Base-by-base conservation (phyloP, 2,888 invertebrate genomes). In the Rhaphigaster nebulosa region DNA sequence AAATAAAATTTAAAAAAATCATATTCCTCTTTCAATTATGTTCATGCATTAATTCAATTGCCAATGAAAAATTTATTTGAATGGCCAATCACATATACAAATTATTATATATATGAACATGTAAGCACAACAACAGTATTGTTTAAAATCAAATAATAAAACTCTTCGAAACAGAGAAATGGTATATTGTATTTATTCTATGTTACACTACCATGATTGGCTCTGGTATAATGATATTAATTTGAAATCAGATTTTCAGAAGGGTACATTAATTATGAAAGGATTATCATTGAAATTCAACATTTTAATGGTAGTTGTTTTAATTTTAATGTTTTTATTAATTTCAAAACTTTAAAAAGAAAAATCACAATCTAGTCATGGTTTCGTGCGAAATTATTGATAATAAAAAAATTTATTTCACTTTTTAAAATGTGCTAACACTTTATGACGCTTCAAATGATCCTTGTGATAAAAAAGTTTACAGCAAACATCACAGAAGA, bases 401-500 rank as follows among this genome's bases (percentile, higher is more conserved):
- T 8, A 65, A 29, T 4, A 65, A 2, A 65, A 65, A 65, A 15
- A 15, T 1, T 29, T n/a, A n/a, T n/a, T 38, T 38, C 38, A 76
- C 20, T 76, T 38, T 23, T 76, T 76, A 23, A 20, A 84, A n/a
- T 84, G 84, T 45, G 41, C 13, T 23, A 84, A 50, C n/a, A 41
- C 12, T 38, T 45, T 26, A 38, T 84, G 84, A n/a, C 84, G 84
- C 18, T 84, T 84, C 84, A 84, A 84, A 50, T 84, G 84, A n/a
- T 84, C 84, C n/a, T 84, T 84, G 45, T 84, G 84, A 84, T 84
- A 84, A 50, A 84, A 84, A 45, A 84, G 45, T 84, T 84, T 84
- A 84, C 45, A 45, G n/a, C 84, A 84, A 26, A 84, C 15, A 50
- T 50, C n/a, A 84, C 84, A 84, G 15, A 45, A 45, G 41, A 84